phyloP scores from a whole-genome alignment of 2,113 vertebrate species.

The Semnopithecus entellus region DNA sequence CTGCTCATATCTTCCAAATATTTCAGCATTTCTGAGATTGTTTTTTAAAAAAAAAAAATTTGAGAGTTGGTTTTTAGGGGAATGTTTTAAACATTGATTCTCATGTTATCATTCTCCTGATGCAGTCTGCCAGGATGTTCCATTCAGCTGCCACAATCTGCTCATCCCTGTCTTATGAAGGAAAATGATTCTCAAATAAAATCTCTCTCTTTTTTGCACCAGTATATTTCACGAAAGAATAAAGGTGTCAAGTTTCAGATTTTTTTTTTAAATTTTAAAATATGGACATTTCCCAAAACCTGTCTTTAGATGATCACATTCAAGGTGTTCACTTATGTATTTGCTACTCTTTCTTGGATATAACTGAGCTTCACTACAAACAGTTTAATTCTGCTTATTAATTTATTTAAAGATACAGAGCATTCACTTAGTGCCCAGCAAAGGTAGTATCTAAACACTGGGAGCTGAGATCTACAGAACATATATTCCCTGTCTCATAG shows the following conservation, averaged over 20 bases:
- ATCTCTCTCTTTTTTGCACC: constrained; percentile 31
- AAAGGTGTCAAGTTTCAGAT: constrained; percentile 44
- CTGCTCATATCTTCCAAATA: not conserved
- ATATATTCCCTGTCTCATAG: not conserved
- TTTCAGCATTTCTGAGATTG: not conserved
- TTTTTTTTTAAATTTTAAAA: not conserved
- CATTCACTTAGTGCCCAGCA: not conserved
- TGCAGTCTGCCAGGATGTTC: constrained; percentile 69
- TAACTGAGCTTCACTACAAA: not conserved
- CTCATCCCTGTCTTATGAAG: constrained; percentile 61
- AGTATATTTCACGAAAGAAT: constrained; percentile 61
- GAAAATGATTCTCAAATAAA: constrained; percentile 52
- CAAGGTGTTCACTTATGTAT: too few species aligned
- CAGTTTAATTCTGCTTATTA: not conserved
- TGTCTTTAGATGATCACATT: not conserved
- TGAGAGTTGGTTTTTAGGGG: constrained; percentile 67
- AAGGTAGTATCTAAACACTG: not conserved
- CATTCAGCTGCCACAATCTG: constrained; percentile 68
- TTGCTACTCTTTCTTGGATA: not conserved
- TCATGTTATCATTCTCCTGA: constrained; percentile 67
- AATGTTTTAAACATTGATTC: constrained; percentile 65
- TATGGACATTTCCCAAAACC: not conserved
- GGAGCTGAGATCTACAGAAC: not conserved
- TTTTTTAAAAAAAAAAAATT: not conserved
- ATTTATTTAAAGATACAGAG: not conserved